phyloP scores from a whole-genome alignment of 2,888 invertebrate species.

The Cabera pusaria region DNA sequence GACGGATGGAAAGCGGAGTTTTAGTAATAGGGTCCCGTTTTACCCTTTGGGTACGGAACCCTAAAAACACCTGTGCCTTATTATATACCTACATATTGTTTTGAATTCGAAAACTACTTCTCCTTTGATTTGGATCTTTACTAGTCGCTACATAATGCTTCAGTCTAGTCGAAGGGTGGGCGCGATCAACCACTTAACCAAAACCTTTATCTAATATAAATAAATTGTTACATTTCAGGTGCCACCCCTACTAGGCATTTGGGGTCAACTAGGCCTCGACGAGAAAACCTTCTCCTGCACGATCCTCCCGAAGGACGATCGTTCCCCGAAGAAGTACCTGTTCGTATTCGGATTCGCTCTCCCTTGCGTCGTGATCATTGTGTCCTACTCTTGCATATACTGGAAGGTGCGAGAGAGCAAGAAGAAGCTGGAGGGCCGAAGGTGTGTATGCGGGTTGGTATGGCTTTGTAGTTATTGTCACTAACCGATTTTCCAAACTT shows the following conservation, averaged over 20 bases:
- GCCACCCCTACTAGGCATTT: conserved; percentile 90
- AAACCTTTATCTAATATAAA: too few species aligned
- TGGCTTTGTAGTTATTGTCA: conserved; percentile 44
- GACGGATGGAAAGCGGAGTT: too few species aligned
- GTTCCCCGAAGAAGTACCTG: conserved; percentile 92
- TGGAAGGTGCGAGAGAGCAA: conserved; percentile 90
- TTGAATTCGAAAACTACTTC: too few species aligned
- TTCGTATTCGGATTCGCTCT: conserved; percentile 92
- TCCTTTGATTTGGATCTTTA: too few species aligned
- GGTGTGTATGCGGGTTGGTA: conserved; percentile 82
- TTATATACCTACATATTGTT: too few species aligned
- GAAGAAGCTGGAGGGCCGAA: conserved; percentile 88
- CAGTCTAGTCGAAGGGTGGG: too few species aligned
- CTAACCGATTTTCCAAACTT: too few species aligned
- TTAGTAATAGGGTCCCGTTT: too few species aligned
- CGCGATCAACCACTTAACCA: too few species aligned
- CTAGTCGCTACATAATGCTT: too few species aligned
- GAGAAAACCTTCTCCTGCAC: conserved; percentile 94
- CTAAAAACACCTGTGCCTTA: too few species aligned
- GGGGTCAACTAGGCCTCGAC: conserved; percentile 93
- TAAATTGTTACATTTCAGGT: conserved; percentile 84
- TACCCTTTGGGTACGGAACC: too few species aligned
- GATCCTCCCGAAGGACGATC: conserved; percentile 89
- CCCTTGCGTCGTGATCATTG: conserved; percentile 92
- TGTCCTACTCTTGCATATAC: conserved; percentile 94